Percentiles rank a stretch among this genome's conserved stretches.
These are phyloP conservation scores for Iguana delicatissima DNA, from an alignment of 2,797 vertebrate species.

Conservation along the genomic window DNA sequence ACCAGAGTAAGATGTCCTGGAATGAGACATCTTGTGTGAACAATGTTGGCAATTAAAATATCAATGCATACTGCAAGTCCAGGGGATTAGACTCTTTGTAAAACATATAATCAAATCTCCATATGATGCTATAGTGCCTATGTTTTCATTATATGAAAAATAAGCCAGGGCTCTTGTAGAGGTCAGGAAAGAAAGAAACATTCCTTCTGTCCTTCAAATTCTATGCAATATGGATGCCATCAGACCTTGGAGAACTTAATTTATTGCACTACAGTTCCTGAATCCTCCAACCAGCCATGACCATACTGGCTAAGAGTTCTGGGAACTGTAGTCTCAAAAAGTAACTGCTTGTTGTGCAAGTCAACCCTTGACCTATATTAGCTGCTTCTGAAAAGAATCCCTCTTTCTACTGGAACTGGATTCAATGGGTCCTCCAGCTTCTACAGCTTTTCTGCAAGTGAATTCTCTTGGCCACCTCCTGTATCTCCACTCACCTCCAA, in stretches of 20 bases:
- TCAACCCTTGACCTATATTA: conserved; percentile 25
- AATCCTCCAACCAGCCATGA: not conserved
- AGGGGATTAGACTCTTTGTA: not conserved
- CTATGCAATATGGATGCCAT: not conserved
- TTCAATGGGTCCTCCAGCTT: not conserved
- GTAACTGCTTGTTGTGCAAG: conserved; percentile 24
- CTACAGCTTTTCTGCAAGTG: conserved; percentile 48
- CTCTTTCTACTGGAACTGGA: conserved; percentile 46
- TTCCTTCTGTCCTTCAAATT: conserved; percentile 25
- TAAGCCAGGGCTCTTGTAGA: not conserved
- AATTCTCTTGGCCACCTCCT: conserved; percentile 60
- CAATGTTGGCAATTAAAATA: not conserved
- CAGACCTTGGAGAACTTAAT: not conserved
- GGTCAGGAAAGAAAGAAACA: conserved; percentile 12
- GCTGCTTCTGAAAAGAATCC: conserved; percentile 49
- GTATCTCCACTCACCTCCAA: conserved; percentile 68
- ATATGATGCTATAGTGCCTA: conserved; percentile 21
- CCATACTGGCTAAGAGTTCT: too few species aligned
- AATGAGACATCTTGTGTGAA: not conserved
- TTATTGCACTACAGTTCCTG: not conserved
- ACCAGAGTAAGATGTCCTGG: not conserved
- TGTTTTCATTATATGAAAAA: conserved; percentile 35
- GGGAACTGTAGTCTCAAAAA: not conserved
- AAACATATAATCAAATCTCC: not conserved
- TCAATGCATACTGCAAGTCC: not conserved